Base-by-base conservation (phyloP, 2,113 vertebrate genomes). In the Notothenia rossii region DNA sequence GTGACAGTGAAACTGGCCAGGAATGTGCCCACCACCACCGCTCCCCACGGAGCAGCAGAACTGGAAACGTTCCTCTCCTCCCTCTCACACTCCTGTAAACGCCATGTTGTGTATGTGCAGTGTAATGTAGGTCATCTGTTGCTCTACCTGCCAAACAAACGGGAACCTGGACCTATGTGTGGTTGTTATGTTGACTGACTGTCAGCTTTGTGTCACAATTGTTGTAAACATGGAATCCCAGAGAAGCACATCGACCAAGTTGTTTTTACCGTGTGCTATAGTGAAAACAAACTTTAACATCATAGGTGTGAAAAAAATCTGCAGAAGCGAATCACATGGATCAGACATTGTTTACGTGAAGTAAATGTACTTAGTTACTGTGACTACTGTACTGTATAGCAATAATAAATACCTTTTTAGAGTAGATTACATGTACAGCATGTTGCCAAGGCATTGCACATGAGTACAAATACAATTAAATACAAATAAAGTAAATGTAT, bases 1-100 rank as follows among this genome's bases (percentile, higher is more conserved):
- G 22, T 20, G 60, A 67, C 59, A 33, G 40, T 54, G 60, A 81
- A 88, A 79, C 51, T 2, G 53, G 48, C 7, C 36, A 25, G 85
- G 85, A 89, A 86, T 87, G 83, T 79, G 70, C 45, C 66, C 48
- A 33, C 79, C 48, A 33, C 79, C 68, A 10, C 20, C 6, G 15
- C 46, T 66, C 60, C 66, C 53, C 22, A 10, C n/a, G 5, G 48
- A 75, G 20, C 73, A 18, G 82, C 20, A n/a, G 20, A 85, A 84
- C 76, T 78, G 81, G 76, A 86, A 73, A 66, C 11, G 45, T 14
- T 69, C 48, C 73, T 25, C 0, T 77, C 68, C 22, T 0, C 49
- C 5, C 3, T 2, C 18, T 45, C 55, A 29, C 63, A 63, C 36
- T 29, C 49, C 2, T 59, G 20, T 51, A 33, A 4, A 18, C 64